Conservation (phyloP, 2,888 invertebrate genomes). For the Colostygia pectinataria region DNA sequence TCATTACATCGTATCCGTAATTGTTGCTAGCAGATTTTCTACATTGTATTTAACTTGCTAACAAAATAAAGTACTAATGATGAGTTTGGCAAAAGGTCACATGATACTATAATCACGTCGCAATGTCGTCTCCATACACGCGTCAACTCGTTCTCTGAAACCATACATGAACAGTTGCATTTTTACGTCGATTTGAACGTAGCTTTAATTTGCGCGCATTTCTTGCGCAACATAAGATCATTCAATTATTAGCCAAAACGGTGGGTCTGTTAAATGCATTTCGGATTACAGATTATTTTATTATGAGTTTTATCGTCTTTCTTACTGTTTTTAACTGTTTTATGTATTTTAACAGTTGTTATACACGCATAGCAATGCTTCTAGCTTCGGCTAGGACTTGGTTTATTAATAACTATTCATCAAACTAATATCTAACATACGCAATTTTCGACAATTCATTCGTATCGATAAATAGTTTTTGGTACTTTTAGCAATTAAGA, state of each 20-base stretch:
- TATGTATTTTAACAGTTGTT: too few relatives aligned
- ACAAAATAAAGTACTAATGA: too few relatives aligned
- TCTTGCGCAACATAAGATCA: slow-evolving; percentile 2
- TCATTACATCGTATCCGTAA: too few relatives aligned
- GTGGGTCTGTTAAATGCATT: background rate
- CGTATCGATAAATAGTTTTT: slow-evolving; percentile 28
- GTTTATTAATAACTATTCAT: slow-evolving; percentile 5
- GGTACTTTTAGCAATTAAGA: slow-evolving; percentile 36
- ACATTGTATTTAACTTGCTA: too few relatives aligned
- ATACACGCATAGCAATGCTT: slow-evolving; percentile 1
- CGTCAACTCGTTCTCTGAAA: too few relatives aligned
- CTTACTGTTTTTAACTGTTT: too few relatives aligned
- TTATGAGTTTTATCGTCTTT: too few relatives aligned
- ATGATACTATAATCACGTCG: too few relatives aligned
- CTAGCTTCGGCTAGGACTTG: slow-evolving; percentile 4
- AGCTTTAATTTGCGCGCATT: background rate
- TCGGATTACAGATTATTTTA: slow-evolving; percentile 3
- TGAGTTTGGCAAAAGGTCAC: too few relatives aligned
- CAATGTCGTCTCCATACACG: too few relatives aligned
- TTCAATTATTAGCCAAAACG: background rate
- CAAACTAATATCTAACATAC: slow-evolving; percentile 1
- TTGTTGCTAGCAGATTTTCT: too few relatives aligned
- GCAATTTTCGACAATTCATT: slow-evolving; percentile 10
- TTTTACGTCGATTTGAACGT: background rate
- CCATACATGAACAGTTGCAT: too few relatives aligned